Base-by-base conservation (phyloP, 2,888 invertebrate species). In the Oscheius sp. region DNA sequence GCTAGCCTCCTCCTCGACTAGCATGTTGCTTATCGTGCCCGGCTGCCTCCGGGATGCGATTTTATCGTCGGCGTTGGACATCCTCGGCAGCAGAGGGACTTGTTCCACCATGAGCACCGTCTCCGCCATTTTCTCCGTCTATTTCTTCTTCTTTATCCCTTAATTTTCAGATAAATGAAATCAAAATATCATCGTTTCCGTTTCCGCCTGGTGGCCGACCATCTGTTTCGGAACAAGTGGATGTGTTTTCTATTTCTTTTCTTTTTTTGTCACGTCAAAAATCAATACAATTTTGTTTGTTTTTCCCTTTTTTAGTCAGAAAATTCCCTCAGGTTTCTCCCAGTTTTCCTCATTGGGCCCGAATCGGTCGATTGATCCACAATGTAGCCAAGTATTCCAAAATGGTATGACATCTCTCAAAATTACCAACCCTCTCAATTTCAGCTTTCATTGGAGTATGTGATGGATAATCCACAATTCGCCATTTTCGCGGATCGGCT, bases 361-460 rank as follows among this genome's bases (percentile, higher is more conserved):
- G 80, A 1, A 77, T 76, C 45, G 53, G 77, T 13, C 72, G 75
- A n/a, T 52, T 80, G 1, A 75, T 80, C 6, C 41, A 43, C 45
- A 77, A 75, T 29, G 77, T 78, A 1, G 72, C 76, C 18, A 45
- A 66, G 25, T 69, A 75, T 27, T 76, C 78, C 1, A n/a, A 76
- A 66, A 64, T 71, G 58, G 80, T 80, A n/a, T 66, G 58, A n/a
- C 25, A 21, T 41, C 6, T 18, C 23, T 18, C 13, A 2, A 2
- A 2, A 55, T 13, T 3, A 2, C 13, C 13, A 25, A 55, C 7
- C 21, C 23, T 2, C 5, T 13, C 12, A 3, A 16, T 52, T 76
- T 45, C 76, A 81, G 80, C 23, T 81, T 0, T 69, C 78, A 0
- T 58, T 78, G 25, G 78, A 78, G 29, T 63, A 66, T 12, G 73